phyloP scores from a whole-genome alignment of 2,113 vertebrate genomes.

The Proteles cristata region DNA sequence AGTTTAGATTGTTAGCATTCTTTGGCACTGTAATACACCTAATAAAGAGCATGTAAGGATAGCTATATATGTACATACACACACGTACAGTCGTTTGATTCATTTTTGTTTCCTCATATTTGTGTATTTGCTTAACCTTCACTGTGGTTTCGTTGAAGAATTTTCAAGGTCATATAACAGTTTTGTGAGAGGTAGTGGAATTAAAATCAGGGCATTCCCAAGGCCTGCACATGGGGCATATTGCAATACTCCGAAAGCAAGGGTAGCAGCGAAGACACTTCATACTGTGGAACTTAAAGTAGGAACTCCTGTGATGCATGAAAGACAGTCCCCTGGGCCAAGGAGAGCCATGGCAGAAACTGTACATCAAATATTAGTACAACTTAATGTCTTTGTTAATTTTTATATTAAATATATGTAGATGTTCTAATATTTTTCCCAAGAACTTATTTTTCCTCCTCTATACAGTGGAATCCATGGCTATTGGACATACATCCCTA shows the following conservation, averaged over 20 bases:
- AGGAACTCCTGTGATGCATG: not conserved
- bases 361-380: not conserved
- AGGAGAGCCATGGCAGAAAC: not conserved
- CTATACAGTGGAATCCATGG: not conserved
- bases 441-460: not conserved
- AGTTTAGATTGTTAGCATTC: not conserved
- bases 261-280: not conserved
- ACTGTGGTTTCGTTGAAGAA: not conserved
- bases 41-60: not conserved
- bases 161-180: not conserved
- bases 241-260: not conserved
- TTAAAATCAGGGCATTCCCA: not conserved
- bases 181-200: not conserved
- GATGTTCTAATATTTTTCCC: not conserved
- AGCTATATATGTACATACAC: not conserved
- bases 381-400: not conserved
- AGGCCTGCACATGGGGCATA: accelerated
- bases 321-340: not conserved
- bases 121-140: not conserved
- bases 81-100: not conserved
- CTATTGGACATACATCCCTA: accelerated
- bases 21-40: not conserved
- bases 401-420: not conserved
- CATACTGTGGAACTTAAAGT: no score
- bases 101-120: not conserved